A percentile compares a stretch with the other conserved stretches of the same genome.
Conservation (phyloP, 1,140 invertebrate genomes). For the Brachionus manjavacas region DNA sequence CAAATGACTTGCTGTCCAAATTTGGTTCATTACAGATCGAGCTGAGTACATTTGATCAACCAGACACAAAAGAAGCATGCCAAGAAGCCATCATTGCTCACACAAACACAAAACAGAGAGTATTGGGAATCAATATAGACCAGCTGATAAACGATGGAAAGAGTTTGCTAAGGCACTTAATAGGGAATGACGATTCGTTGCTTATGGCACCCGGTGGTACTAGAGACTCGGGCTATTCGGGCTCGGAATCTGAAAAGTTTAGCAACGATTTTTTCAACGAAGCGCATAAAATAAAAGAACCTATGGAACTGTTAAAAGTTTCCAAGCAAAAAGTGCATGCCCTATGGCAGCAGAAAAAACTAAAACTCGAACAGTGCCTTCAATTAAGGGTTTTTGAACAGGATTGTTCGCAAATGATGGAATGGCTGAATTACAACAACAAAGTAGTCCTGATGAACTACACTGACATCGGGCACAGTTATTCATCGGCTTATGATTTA, state of each 20-base stretch:
- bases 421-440: slow-evolving; percentile 90
- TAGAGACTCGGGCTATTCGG: slow-evolving; percentile 19
- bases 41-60: slow-evolving; percentile 10
- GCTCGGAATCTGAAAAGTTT: slow-evolving; percentile 20
- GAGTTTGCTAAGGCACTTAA: background rate
- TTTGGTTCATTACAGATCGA: slow-evolving; percentile 20
- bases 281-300: slow-evolving; percentile 23
- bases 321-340: slow-evolving; percentile 26
- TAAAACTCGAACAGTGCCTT: slow-evolving; percentile 87
- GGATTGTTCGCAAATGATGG: slow-evolving; percentile 96
- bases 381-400: slow-evolving; percentile 90
- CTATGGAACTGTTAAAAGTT: background rate
- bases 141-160: slow-evolving; percentile 14
- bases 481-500: slow-evolving; percentile 80
- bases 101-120: slow-evolving; percentile 13
- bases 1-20: background rate
- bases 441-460: slow-evolving; percentile 86
- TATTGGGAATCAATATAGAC: slow-evolving; percentile 34
- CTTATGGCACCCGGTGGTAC: background rate
- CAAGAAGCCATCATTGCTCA: slow-evolving; percentile 36
- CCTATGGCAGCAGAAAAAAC: slow-evolving; percentile 69
- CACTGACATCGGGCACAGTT: slow-evolving; percentile 88
- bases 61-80: background rate
- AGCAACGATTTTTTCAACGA: slow-evolving; percentile 34
- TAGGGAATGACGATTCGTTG: background rate